Conservation (phyloP, 2,113 vertebrate genomes). For the Dasyornis broadbenti region DNA sequence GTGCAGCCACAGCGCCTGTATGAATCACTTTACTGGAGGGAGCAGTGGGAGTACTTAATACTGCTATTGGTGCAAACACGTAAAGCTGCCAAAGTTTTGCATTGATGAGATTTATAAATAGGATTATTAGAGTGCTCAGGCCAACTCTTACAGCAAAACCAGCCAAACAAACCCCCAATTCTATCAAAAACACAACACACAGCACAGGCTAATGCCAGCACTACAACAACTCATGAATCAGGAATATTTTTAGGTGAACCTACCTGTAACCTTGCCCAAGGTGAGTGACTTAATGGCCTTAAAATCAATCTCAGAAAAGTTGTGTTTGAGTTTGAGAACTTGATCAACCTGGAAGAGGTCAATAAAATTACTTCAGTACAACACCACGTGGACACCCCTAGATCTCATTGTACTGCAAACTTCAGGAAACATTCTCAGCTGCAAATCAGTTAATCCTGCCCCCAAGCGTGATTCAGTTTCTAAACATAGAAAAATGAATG, state of each 20-base stretch:
- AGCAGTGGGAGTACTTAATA: neutral
- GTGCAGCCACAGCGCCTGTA: neutral
- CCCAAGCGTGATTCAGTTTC: neutral
- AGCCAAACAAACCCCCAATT: neutral
- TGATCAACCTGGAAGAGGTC: conserved; percentile 85
- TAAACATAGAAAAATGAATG: conserved; percentile 12
- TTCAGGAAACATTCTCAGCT: neutral
- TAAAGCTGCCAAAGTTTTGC: neutral
- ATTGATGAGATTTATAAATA: neutral
- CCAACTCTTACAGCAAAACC: neutral
- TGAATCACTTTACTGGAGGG: neutral
- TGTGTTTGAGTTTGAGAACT: conserved; percentile 84
- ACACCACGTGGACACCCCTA: neutral
- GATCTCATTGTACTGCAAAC: neutral
- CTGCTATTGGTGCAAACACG: neutral
- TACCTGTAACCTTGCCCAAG: conserved; percentile 91
- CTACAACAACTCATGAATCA: neutral
- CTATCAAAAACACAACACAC: neutral
- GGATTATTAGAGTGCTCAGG: neutral
- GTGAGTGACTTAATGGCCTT: conserved; percentile 85
- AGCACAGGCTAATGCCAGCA: neutral
- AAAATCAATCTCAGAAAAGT: conserved; percentile 87
- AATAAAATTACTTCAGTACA: conserved; percentile 52
- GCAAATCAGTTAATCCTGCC: neutral
- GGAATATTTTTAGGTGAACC: conserved; percentile 18